phyloP scores from a whole-genome alignment of 2,797 vertebrate genomes.

The Mormyrops boulengeri region DNA sequence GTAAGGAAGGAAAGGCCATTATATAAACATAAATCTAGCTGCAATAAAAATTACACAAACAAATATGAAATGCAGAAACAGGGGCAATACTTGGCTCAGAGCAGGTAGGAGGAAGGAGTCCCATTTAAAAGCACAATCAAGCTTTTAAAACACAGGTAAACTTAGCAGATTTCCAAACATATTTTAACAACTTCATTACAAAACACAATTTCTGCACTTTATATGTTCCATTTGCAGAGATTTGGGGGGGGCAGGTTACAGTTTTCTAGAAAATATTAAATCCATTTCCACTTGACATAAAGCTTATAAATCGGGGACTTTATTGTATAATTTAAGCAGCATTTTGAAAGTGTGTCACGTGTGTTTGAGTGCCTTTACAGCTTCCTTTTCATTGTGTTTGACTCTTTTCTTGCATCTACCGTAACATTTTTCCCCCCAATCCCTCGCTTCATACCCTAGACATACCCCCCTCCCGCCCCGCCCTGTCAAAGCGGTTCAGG shows the following conservation, averaged over 20 bases:
- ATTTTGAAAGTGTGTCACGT: background rate
- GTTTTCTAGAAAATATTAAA: background rate
- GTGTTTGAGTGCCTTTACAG: background rate
- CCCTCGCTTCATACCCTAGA: background rate
- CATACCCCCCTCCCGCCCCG: background rate
- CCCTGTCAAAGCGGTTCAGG: slow-evolving; percentile 45
- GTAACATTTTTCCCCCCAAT: background rate
- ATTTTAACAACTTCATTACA: background rate
- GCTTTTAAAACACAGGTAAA: background rate
- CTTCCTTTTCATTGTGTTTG: background rate
- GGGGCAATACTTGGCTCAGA: background rate
- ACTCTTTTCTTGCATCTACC: background rate
- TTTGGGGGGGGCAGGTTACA: background rate
- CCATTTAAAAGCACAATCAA: background rate
- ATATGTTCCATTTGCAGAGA: background rate
- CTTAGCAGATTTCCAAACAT: background rate
- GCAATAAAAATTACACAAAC: background rate
- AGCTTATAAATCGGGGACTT: background rate
- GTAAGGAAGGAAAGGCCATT: background rate
- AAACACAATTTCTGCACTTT: background rate
- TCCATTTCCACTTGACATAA: background rate
- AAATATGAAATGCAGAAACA: background rate
- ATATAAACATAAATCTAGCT: background rate
- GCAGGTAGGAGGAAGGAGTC: background rate
- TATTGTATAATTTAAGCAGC: background rate